Evolutionary conservation across 2,113 vertebrate species (phyloP), one percentile per base, ranked within the genome.

Genomic region (Xenopus laevis): DNA sequence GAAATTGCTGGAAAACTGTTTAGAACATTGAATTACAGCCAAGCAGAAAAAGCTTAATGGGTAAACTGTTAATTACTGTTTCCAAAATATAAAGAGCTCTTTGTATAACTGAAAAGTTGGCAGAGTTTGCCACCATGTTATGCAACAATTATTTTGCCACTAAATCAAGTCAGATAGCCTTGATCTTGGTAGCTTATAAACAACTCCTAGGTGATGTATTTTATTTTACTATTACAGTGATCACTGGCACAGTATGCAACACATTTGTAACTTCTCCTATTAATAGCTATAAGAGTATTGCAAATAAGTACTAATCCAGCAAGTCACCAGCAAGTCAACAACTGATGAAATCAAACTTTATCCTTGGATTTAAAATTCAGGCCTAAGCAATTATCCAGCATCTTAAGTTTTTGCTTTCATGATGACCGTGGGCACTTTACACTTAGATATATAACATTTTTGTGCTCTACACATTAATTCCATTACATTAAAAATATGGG

Each of bases 1-100:
- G 71, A 70, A 64, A 33, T 10, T 27, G 9, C 40, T 60, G 63
- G 33, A 16, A 70, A 45, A 57, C 33, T 33, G 71, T 79, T 10
- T 16, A 64, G 18, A 47, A 67, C 17, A 7, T 52, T 47, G 65
- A 67, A 67, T 23, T 67, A 13, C 45, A 15, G 47, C 65, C 65
- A 67, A 23, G 11, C 17, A 45, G 33, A 46, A 40, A 27, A 65
- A 9, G 17, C 40, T 60, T 46, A 65, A 40, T 46, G 15, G 40
- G 63, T 46, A 65, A 67, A 67, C 20, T 67, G 45, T 13, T 23
- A 23, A 67, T 50, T 52, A 13, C 65, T 52, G 20, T 21, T 21
- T 47, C 65, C 11, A 50, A 67, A 67, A 21, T 17, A 21, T 50
- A 67, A 67, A 67, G 65, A 13, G 12, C 2, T 45, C 44, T 67